phyloP scores from a whole-genome alignment of 2,888 invertebrate genomes.

The Blastobasis lacticolella region DNA sequence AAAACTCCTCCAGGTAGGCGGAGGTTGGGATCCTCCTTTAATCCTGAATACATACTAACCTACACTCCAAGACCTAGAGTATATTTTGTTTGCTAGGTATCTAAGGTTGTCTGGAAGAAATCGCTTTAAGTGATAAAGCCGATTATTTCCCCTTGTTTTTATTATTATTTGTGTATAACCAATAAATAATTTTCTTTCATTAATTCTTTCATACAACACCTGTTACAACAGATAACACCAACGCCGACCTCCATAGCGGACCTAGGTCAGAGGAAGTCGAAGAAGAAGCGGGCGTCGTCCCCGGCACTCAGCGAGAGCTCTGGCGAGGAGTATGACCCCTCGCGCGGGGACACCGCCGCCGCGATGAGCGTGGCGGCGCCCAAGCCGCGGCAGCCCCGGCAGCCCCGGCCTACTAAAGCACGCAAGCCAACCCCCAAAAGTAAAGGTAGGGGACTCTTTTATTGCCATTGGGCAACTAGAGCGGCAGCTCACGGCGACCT shows the following conservation, averaged over 20 bases:
- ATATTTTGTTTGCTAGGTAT: too few species aligned
- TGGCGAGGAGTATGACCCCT: constrained; percentile 65
- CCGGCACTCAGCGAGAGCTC: constrained; percentile 60
- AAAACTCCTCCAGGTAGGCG: too few species aligned
- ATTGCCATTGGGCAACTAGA: too few species aligned
- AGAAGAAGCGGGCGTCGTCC: constrained; percentile 59
- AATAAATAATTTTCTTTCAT: background rate
- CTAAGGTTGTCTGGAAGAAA: too few species aligned
- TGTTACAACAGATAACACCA: constrained; percentile 35
- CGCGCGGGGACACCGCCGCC: constrained; percentile 52
- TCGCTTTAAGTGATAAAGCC: too few species aligned
- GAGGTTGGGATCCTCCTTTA: too few species aligned
- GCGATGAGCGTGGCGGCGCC: constrained; percentile 60
- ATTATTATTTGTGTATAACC: too few species aligned
- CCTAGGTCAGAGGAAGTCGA: constrained; percentile 58
- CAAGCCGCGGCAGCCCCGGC: constrained; percentile 46
- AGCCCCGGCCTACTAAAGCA: constrained; percentile 22
- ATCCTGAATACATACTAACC: too few species aligned
- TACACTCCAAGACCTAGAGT: too few species aligned
- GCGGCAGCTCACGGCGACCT: too few species aligned
- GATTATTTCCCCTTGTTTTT: too few species aligned
- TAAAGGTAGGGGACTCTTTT: constrained; percentile 28
- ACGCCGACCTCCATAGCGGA: constrained; percentile 53
- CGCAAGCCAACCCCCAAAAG: constrained; percentile 53
- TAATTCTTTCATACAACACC: constrained; percentile 3